These are phyloP conservation scores for Drosophila nasuta DNA, from an alignment of 1,140 invertebrate species.

Conservation along the genomic window DNA sequence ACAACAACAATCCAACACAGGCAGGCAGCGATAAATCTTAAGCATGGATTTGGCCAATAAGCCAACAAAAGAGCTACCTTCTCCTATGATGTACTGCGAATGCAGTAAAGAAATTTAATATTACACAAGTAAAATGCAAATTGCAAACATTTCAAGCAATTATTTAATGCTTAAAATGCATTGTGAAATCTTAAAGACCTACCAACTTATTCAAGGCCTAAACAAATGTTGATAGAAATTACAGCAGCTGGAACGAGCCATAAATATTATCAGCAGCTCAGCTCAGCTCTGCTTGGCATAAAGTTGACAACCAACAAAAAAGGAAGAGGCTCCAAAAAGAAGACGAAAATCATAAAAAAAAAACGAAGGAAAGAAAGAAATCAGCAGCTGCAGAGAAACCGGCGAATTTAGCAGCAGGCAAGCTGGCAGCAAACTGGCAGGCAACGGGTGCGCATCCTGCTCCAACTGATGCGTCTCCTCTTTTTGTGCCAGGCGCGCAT, in stretches of 20 bases:
- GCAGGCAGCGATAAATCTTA: slow-evolving; percentile 68
- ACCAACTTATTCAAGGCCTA: slow-evolving; percentile 2
- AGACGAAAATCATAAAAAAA: slow-evolving; percentile 22
- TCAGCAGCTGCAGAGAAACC: slow-evolving; percentile 27
- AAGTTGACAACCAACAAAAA: slow-evolving; percentile 41
- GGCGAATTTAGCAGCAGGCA: slow-evolving; percentile 73
- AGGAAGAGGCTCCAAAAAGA: slow-evolving; percentile 20
- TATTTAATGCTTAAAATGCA: not conserved
- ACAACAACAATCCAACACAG: slow-evolving; percentile 18
- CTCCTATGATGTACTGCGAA: slow-evolving; percentile 53
- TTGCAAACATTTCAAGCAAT: slow-evolving; percentile 1
- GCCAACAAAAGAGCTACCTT: slow-evolving; percentile 53
- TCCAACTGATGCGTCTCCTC: slow-evolving; percentile 36
- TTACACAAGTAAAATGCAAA: slow-evolving; percentile 55
- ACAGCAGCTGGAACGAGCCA: slow-evolving; percentile 38
- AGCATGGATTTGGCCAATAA: slow-evolving; percentile 72
- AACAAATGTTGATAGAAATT: slow-evolving; percentile 15
- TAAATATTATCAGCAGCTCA: slow-evolving; percentile 70
- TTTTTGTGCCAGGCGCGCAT: slow-evolving; percentile 63
- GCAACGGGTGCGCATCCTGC: slow-evolving; percentile 62
- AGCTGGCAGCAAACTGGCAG: slow-evolving; percentile 62
- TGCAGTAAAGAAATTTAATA: slow-evolving; percentile 54
- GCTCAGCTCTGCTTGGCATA: slow-evolving; percentile 4
- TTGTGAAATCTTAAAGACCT: slow-evolving; percentile 24
- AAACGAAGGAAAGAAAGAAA: not conserved